phyloP scores from a whole-genome alignment of 2,113 vertebrate genomes.

The Aspidoscelis tigris region DNA sequence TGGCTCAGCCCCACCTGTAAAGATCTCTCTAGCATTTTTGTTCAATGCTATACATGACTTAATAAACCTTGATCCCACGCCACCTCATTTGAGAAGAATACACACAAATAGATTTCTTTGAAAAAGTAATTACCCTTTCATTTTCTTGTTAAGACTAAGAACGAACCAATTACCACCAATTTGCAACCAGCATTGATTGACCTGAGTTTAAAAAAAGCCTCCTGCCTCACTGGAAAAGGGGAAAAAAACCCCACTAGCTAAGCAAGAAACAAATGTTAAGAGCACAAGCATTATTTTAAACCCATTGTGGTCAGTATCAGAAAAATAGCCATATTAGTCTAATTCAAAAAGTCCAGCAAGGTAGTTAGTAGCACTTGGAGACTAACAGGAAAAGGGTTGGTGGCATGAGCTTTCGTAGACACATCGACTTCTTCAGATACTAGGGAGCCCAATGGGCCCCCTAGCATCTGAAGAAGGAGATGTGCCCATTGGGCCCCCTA shows the following conservation, averaged over 20 bases:
- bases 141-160: background rate
- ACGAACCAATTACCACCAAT: background rate
- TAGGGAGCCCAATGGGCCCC: no score
- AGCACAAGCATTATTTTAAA: background rate
- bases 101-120: background rate
- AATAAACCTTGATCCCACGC: background rate
- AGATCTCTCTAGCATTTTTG: background rate
- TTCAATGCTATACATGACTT: background rate
- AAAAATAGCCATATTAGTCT: no score
- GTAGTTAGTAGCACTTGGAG: no score
- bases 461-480: no score
- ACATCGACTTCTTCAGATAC: no score
- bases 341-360: no score
- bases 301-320: no score
- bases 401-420: no score
- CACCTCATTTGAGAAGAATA: background rate
- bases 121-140: background rate
- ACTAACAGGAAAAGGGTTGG: no score
- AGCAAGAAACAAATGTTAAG: no score
- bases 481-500: no score
- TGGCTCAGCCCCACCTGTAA: no score
- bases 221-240: background rate
- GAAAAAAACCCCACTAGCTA: background rate
- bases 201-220: background rate
- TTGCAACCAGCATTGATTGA: background rate